phyloP scores from a whole-genome alignment of 1,140 invertebrate genomes.

The Drosophila azteca region DNA sequence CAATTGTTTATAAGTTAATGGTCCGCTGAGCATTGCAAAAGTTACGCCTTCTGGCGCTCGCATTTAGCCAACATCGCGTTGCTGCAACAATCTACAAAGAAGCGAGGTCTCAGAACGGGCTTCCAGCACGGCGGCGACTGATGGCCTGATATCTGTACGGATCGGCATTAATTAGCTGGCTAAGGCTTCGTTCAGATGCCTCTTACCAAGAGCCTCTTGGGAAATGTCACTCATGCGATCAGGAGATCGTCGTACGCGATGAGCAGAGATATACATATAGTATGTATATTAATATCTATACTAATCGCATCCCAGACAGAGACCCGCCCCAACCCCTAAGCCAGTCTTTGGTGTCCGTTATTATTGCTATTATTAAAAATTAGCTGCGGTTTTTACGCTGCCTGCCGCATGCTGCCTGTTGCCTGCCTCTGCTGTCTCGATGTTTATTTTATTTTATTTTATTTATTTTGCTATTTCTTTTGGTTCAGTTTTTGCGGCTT shows the following conservation, averaged over 20 bases:
- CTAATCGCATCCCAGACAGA: neutral
- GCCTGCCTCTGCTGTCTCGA: constrained; percentile 15
- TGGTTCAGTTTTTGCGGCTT: constrained; percentile 39
- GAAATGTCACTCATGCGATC: constrained; percentile 54
- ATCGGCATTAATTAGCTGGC: constrained; percentile 69
- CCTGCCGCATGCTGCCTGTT: constrained; percentile 18
- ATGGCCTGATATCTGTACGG: constrained; percentile 37
- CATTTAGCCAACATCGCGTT: constrained; percentile 31
- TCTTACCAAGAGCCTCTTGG: constrained; percentile 58
- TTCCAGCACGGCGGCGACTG: constrained; percentile 2
- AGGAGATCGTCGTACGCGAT: constrained; percentile 24
- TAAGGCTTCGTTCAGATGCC: constrained; percentile 58
- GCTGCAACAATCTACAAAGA: constrained; percentile 25
- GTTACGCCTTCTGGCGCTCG: constrained; percentile 23
- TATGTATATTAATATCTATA: neutral
- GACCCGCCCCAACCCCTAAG: no score
- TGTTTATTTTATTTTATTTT: constrained; percentile 24
- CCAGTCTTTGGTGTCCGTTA: constrained; percentile 11
- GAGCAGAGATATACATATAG: constrained; percentile 2
- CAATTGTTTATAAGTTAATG: constrained; percentile 72
- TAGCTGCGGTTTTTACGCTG: constrained; percentile 66
- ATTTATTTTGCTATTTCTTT: constrained; percentile 25
- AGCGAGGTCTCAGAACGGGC: constrained; percentile 45
- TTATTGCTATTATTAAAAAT: constrained; percentile 63
- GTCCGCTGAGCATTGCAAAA: constrained; percentile 59